Evolutionary conservation across 2,888 invertebrate genomes (phyloP).

Genomic region (Lapara coniferarum): DNA sequence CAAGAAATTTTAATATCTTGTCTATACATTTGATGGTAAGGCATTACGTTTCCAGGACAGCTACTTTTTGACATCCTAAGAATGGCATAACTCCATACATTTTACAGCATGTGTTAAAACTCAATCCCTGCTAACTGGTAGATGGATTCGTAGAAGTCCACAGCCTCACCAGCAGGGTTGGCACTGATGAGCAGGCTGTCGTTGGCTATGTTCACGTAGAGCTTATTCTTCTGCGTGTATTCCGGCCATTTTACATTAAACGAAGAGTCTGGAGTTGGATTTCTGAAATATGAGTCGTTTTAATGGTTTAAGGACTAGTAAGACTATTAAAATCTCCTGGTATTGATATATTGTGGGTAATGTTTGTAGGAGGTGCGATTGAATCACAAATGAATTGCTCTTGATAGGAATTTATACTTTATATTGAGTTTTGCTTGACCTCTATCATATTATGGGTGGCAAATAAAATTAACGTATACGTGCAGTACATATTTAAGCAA

Average conservation of each 20-base stretch:
- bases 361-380: background rate
- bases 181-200: slow-evolving; percentile 41
- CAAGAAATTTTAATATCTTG: too few species aligned
- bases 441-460: too few species aligned
- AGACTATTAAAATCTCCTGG: too few species aligned
- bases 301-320: background rate
- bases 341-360: background rate
- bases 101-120: background rate
- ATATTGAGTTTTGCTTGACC: too few species aligned
- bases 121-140: slow-evolving; percentile 41
- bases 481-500: too few species aligned
- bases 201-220: slow-evolving; percentile 46
- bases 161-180: slow-evolving; percentile 37
- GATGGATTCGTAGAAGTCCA: slow-evolving; percentile 53
- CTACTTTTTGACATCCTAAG: too few species aligned
- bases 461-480: too few species aligned
- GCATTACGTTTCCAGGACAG: too few species aligned
- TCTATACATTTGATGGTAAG: too few species aligned
- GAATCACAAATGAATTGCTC: too few species aligned
- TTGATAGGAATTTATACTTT: too few species aligned
- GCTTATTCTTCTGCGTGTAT: slow-evolving; percentile 39
- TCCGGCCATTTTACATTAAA: slow-evolving; percentile 48
- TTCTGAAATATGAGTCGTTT: slow-evolving; percentile 47
- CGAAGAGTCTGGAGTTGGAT: slow-evolving; percentile 52
- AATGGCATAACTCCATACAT: too few species aligned